Conservation (phyloP, 2,113 vertebrate species). For the Picathartes gymnocephalus region DNA sequence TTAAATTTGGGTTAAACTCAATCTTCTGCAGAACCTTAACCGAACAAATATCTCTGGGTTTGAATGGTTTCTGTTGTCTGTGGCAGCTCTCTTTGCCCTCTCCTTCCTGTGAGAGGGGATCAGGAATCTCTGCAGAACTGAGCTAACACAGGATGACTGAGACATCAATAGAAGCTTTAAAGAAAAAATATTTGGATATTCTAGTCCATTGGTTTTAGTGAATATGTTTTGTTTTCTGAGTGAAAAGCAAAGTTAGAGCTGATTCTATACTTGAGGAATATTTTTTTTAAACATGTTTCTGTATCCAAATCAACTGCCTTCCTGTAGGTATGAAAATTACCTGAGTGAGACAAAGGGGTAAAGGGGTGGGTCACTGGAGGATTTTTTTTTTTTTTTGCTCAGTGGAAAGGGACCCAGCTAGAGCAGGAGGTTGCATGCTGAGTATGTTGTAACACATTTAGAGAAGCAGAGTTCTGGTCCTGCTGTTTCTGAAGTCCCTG, state of each 20-base stretch:
- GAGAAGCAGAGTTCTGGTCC: not conserved
- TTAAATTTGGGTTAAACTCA: not conserved
- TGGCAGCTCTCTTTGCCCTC: not conserved
- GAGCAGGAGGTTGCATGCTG: not conserved
- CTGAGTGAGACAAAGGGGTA: accelerated
- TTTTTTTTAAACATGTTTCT: not conserved
- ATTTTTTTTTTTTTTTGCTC: not conserved
- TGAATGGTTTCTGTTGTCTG: not conserved
- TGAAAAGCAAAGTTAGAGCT: not conserved
- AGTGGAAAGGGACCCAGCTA: not conserved
- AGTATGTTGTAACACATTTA: not conserved
- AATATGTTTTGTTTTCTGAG: not conserved
- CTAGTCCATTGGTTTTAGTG: not conserved
- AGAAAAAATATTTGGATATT: not conserved
- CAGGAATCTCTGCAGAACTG: not conserved
- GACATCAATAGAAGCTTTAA: not conserved
- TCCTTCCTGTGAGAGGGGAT: not conserved
- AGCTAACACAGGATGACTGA: not conserved
- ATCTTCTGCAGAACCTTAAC: not conserved
- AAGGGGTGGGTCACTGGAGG: not conserved
- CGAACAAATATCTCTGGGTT: not conserved
- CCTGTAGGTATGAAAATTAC: not conserved
- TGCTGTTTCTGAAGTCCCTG: not conserved
- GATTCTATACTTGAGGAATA: not conserved
- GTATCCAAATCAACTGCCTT: not conserved